Conservation (phyloP, 30 jellyfish, hydroid and myxozoan species). For the Morbakka virulenta region DNA sequence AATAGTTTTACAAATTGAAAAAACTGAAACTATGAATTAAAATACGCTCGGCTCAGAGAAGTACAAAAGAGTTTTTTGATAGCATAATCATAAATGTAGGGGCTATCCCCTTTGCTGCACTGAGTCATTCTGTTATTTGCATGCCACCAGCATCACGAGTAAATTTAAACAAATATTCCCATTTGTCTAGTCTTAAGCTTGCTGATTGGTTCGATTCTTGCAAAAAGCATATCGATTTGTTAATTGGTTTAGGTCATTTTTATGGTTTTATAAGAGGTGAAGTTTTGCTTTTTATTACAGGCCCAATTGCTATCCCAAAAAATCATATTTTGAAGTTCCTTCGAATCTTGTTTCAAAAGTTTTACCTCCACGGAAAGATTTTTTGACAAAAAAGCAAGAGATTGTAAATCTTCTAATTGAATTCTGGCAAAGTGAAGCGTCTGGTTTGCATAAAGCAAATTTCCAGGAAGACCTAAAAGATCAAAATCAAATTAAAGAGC, state of each 20-base stretch:
- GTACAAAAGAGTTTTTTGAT: constrained; percentile 2
- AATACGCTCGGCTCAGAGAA: constrained; percentile 39
- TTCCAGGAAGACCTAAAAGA: not conserved
- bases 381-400: not conserved
- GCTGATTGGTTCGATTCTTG: constrained; percentile 12
- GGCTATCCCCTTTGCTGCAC: not conserved
- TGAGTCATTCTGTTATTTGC: not conserved
- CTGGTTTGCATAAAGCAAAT: not conserved
- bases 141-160: constrained; percentile 5
- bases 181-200: constrained; percentile 23
- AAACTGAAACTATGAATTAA: constrained; percentile 10
- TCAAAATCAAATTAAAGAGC: constrained; percentile 4
- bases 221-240: constrained; percentile 2
- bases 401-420: not conserved
- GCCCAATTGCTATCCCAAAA: constrained; percentile 26
- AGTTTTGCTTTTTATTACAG: constrained; percentile 16
- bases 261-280: constrained; percentile 18
- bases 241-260: constrained; percentile 33
- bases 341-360: constrained; percentile 14
- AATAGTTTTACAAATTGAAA: not conserved
- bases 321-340: not conserved
- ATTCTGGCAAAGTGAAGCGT: not conserved
- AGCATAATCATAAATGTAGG: not conserved
- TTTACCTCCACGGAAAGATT: not conserved
- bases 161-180: constrained; percentile 14